Evolutionary conservation across 2,113 vertebrate genomes (phyloP).

Genomic region (Hassar affinis): DNA sequence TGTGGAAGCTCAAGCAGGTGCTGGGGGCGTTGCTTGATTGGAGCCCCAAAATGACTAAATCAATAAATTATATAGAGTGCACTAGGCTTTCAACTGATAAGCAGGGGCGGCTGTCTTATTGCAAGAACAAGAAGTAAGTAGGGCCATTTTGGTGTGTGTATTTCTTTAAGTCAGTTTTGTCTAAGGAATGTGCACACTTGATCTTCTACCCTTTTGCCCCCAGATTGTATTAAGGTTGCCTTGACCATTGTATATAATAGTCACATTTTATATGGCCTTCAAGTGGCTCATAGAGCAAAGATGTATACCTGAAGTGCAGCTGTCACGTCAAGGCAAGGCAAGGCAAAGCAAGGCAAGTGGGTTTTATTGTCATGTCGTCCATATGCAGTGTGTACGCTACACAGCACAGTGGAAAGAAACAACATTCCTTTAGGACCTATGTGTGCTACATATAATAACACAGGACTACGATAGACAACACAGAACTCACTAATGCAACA

Average conservation of each 20-base stretch:
- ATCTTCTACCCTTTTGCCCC: neutral
- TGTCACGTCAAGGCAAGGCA: no score
- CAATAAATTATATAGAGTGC: neutral
- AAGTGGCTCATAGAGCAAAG: neutral
- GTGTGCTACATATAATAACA: no score
- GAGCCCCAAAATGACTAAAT: neutral
- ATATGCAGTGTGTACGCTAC: no score
- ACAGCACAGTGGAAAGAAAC: no score
- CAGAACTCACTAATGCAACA: no score
- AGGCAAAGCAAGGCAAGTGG: no score
- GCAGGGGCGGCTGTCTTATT: neutral
- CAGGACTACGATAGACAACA: no score
- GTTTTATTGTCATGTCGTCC: no score
- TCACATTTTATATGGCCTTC: neutral
- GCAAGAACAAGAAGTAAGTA: neutral
- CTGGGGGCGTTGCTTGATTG: neutral
- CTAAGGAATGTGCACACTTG: neutral
- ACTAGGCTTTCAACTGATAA: slow-evolving; percentile 6
- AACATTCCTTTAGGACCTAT: no score
- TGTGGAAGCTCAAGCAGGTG: neutral
- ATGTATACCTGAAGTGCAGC: neutral
- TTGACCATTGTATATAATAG: neutral
- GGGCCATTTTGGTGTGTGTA: neutral
- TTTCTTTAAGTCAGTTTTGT: neutral
- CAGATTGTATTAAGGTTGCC: neutral